These are phyloP conservation scores for Meta bourneti DNA, from an alignment of 2,888 invertebrate species.

Conservation along the genomic window DNA sequence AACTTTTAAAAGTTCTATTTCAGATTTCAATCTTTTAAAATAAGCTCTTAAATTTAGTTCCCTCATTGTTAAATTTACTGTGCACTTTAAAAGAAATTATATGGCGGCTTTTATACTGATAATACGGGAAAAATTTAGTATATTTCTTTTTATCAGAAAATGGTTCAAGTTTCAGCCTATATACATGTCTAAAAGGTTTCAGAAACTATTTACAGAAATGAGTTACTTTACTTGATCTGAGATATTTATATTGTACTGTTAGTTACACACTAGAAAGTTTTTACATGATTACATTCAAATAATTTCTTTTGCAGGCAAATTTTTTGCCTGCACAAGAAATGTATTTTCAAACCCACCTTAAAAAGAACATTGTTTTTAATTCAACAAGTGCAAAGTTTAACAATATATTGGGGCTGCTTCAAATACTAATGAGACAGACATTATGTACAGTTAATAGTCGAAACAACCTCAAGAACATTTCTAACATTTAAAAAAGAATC, in stretches of 20 bases:
- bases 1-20: no score
- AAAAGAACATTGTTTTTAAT: background rate
- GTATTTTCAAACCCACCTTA: background rate
- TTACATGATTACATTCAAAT: background rate
- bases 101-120: background rate
- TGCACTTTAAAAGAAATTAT: background rate
- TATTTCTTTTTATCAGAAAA: background rate
- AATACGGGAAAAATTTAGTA: background rate
- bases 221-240: background rate
- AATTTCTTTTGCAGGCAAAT: background rate
- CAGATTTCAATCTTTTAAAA: background rate
- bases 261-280: background rate
- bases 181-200: background rate
- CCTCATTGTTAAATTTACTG: background rate
- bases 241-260: background rate
- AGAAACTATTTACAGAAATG: conserved; percentile 1
- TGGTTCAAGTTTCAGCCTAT: background rate
- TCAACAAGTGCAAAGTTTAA: background rate
- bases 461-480: background rate
- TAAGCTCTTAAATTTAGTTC: background rate
- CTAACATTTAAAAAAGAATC: background rate
- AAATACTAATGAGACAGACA: background rate
- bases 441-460: background rate
- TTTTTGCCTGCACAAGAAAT: background rate
- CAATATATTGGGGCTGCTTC: background rate